Base-by-base conservation (phyloP, 2,797 vertebrate genomes). In the Ctenopoma kingsleyae region DNA sequence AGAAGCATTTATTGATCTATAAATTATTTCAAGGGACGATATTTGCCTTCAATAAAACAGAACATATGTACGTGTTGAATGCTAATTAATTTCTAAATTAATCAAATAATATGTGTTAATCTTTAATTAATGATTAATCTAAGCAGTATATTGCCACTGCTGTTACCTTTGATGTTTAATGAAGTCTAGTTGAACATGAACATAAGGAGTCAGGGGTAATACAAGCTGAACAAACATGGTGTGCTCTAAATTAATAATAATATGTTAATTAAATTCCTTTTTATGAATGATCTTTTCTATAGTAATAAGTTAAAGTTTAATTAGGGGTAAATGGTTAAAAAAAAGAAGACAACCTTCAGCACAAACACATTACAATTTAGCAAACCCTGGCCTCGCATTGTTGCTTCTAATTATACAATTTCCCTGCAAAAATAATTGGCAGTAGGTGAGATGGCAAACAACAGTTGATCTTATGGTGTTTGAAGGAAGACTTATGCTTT, bases 251-350 rank as follows among this genome's bases (percentile, higher is more conserved):
- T 93, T 83, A 91, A 85, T 91, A 91, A 85, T 91, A 88, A 90
- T 87, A 91, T 88, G 84, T 87, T 92, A 93, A 93, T 93, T 91
- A 84, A 87, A 91, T 86, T 81, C 78, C 56, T 83, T 87, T 91
- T 89, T 79, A 90, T 86, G 81, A 92, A 89, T 91, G 50, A 90
- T 92, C 88, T 85, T 68, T 77, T 83, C 69, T 68, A 86, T 87
- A 87, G 73, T 89, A 88, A 88, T 74, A 84, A 91, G 86, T 87
- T 85, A 84, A 91, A 87, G 88, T 91, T 93, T 92, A 94, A 93
- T 94, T 89, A 91, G 85, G 76, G 78, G 67, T 86, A 92, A 84
- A 84, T 76, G 67, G 79, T 80, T 13, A 11, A 32, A 30, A 69
- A 84, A 86, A 91, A 82, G 61, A 57, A 83, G 68, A 78, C 36